Evolutionary conservation across 2,797 vertebrate species (phyloP).

Genomic region (Gobio occitaniae): DNA sequence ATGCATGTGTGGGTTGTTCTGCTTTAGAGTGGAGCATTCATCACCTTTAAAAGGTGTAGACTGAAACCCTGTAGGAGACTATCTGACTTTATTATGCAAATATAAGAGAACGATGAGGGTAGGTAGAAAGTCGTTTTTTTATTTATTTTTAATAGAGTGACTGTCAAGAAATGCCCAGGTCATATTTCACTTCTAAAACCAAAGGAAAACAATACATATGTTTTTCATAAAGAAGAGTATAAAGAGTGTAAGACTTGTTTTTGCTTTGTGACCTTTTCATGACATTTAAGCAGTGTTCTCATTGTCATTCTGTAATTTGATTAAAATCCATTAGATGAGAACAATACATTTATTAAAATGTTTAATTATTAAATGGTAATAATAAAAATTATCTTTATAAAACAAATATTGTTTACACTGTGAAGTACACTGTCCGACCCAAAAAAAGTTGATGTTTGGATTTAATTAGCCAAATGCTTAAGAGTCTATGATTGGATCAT

Average conservation of each 20-base stretch:
- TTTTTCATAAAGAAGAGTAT: neutral
- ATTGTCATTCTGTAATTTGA: neutral
- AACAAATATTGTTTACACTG: neutral
- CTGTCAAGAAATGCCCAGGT: neutral
- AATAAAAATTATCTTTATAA: neutral
- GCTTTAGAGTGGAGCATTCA: neutral
- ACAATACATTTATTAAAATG: neutral
- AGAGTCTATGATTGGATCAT: too few species aligned
- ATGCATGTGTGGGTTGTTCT: neutral
- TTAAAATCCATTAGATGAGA: neutral
- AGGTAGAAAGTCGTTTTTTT: neutral
- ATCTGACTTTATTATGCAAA: constrained; percentile 27
- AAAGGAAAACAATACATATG: neutral
- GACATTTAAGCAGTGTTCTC: neutral
- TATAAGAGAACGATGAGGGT: neutral
- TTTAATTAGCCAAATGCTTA: too few species aligned
- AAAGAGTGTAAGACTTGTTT: neutral
- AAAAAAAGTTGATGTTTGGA: too few species aligned
- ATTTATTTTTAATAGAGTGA: neutral
- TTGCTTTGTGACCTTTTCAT: neutral
- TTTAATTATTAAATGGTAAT: neutral
- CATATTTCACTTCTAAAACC: constrained; percentile 4
- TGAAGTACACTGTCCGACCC: neutral
- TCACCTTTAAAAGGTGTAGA: constrained; percentile 25
- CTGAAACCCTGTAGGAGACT: constrained; percentile 6